Evolutionary conservation across 35 echinoderm and acorn worm species (phyloP), one percentile per base, ranked within the genome.

Genomic region (Stichopus chloronotus): DNA sequence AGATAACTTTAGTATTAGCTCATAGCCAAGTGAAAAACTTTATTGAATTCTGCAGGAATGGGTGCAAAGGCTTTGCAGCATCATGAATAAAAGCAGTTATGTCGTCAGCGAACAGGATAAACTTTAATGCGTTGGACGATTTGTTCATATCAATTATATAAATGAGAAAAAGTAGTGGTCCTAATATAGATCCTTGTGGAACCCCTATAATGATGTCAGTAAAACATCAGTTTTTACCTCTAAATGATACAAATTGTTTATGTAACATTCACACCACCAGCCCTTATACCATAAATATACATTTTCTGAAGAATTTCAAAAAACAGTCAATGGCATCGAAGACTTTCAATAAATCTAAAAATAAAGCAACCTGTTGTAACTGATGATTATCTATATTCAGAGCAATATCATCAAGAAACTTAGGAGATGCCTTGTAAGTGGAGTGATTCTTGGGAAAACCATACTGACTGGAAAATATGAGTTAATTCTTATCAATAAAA

Each of bases 401-500:
- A 43, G 30, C 0, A 43, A 43, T 43, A 43, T 43, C 30, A 43
- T 43, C 30, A 43, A 43, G 30, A 43, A 43, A 43, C 30, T 43
- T 0, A 43, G 4, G 65, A 71, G 65, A 71, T 11, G 11, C 65
- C 65, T 2, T 71, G n/a, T 71, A 71, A 71, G 65, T 71, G 4
- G 65, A 71, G 65, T 4, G 65, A 4, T 71, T 71, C 65, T 71
- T 4, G 4, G 0, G 65, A 71, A 71, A 71, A 71, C 65, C 65
- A 13, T 11, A 71, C 65, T 71, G 65, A 71, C 65, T n/a, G 65
- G 65, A 71, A 71, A 71, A 4, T 4, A 71, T 71, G 65, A 71
- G 65, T n/a, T 71, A 2, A 71, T 71, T 71, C 65, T 71, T 71
- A 71, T 71, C 65, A 71, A 71, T n/a, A 71, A 71, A 71, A 71